A percentile compares a stretch with the other conserved stretches of the same genome.
phyloP scores from a whole-genome alignment of 2,113 vertebrate species.

The Elachura formosa region DNA sequence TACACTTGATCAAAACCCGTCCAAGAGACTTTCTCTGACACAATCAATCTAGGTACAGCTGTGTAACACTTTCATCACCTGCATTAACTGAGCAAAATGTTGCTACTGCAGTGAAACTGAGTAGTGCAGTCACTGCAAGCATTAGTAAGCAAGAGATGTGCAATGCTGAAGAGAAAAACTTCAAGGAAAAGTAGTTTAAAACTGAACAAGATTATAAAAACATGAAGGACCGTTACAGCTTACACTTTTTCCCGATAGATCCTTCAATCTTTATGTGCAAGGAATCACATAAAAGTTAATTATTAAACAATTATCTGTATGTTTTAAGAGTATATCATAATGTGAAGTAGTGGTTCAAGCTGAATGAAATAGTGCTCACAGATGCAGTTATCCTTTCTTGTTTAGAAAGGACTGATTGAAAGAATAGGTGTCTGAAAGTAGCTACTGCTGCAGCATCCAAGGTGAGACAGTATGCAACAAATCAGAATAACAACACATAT shows the following conservation, averaged over 20 bases:
- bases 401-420: neutral
- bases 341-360: neutral
- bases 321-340: neutral
- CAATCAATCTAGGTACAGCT: neutral
- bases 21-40: neutral
- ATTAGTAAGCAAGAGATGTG: neutral
- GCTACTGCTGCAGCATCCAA: neutral
- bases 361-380: neutral
- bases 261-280: neutral
- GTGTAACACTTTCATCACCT: neutral
- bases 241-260: neutral
- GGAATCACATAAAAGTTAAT: neutral
- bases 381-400: neutral
- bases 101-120: neutral
- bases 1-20: neutral
- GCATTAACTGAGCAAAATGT: neutral
- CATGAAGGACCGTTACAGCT: neutral
- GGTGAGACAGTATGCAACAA: neutral
- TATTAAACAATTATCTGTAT: neutral
- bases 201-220: neutral
- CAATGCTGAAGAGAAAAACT: neutral
- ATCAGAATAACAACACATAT: fast-evolving
- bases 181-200: neutral
- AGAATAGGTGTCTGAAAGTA: neutral
- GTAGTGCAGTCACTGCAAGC: neutral